Percentiles rank a stretch among this genome's conserved stretches.
Conservation (phyloP, 2,113 vertebrate genomes). For the Gyps fulvus region DNA sequence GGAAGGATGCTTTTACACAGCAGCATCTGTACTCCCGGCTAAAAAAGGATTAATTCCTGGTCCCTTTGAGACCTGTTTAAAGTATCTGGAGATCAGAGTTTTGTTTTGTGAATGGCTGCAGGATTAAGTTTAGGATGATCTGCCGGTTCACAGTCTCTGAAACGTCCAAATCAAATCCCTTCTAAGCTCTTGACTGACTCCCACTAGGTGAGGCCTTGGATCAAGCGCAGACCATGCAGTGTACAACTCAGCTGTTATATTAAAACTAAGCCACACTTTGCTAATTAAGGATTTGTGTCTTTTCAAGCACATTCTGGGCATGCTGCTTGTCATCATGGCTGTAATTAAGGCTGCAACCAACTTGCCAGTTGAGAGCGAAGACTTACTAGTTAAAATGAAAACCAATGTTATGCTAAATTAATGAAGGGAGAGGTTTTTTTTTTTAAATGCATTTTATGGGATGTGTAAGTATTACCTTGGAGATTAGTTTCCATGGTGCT, state of each 20-base stretch:
- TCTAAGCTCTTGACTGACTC: background rate
- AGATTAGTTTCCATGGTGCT: background rate
- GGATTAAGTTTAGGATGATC: background rate
- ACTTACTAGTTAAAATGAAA: background rate
- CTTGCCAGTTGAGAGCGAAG: background rate
- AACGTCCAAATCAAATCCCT: background rate
- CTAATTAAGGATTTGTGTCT: background rate
- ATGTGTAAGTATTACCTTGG: background rate
- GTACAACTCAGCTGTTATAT: background rate
- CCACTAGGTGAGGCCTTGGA: background rate
- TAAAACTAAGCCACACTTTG: background rate
- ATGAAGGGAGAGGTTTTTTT: background rate
- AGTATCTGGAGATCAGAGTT: background rate
- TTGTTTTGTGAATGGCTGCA: background rate
- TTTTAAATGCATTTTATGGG: background rate
- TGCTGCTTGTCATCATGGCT: background rate
- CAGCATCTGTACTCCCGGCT: background rate
- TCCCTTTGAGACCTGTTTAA: background rate
- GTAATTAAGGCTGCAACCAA: background rate
- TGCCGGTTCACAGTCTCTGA: background rate
- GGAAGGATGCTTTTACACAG: background rate
- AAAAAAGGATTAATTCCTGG: background rate
- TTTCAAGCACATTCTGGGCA: background rate
- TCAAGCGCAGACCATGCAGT: background rate
- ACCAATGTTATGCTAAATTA: background rate